Conservation (phyloP, 1,140 invertebrate species). For the Drosophila asahinai region DNA sequence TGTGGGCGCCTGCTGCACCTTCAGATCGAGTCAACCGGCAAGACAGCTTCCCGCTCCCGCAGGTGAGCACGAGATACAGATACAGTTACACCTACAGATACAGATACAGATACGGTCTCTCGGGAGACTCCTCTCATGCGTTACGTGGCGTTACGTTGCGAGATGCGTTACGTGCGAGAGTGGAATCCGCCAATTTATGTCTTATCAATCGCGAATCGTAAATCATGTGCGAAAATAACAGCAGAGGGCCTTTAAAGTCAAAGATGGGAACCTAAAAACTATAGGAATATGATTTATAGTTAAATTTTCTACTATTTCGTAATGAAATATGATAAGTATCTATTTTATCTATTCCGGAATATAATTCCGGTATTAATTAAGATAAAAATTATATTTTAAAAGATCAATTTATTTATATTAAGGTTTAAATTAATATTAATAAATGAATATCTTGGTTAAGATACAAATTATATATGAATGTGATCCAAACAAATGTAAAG, state of each 20-base stretch:
- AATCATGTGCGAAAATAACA: conserved; percentile 12
- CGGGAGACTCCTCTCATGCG: not conserved
- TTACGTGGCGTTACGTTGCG: not conserved
- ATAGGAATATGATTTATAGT: no score
- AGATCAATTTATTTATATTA: no score
- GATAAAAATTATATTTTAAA: no score
- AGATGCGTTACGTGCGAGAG: not conserved
- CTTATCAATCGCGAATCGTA: conserved; percentile 22
- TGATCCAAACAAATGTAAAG: no score
- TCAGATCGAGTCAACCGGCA: conserved; percentile 4
- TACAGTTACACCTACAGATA: not conserved
- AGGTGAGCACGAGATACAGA: not conserved
- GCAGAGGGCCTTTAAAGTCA: not conserved
- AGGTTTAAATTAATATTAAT: no score
- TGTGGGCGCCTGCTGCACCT: not conserved
- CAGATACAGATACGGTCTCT: conserved; percentile 3
- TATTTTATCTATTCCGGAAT: no score
- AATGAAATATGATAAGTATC: no score
- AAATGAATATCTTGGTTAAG: no score
- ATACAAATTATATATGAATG: no score
- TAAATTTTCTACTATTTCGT: no score
- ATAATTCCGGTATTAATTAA: no score
- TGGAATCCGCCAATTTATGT: not conserved
- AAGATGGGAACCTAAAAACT: not conserved
- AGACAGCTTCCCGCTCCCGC: conserved; percentile 4